Base-by-base conservation (phyloP, 2,113 vertebrate genomes). In the Isurus oxyrinchus region DNA sequence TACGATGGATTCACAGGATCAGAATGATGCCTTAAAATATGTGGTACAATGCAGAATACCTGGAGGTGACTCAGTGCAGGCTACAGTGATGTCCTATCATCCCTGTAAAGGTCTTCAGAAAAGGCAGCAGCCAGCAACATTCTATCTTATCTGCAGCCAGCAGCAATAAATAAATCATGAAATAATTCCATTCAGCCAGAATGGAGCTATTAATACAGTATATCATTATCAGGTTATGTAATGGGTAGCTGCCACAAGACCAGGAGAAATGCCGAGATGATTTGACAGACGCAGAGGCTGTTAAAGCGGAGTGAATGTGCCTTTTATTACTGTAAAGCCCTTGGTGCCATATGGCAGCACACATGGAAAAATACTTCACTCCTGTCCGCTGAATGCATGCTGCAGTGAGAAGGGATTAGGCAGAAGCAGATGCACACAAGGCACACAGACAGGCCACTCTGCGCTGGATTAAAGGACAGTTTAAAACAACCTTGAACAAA, bases 401-500 rank as follows among this genome's bases (percentile, higher is more conserved):
- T 14, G 96, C 63, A 96, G 94, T 97, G 97, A 97, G 87, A 94
- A 96, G 97, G 97, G 97, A 98, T 98, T 98, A 98, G 97, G 96
- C 96, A 91, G 97, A 0, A 97, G 97, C 98, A 98, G 97, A 97
- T 97, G 97, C 96, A 97, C 96, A 95, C 97, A 98, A 98, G 97
- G 98, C 97, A 97, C 97, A 97, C 97, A 97, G 97, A 97, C 97
- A 97, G 97, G 96, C 97, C 96, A 96, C 97, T 97, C 97, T 98
- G 97, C 97, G 97, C 97, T 97, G 25, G n/a, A 31, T 44, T 14
- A 27, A 55, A 27, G 16, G n/a, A 44, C 91, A 44, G 57, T 61
- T 10, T 66, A 96, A 96, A 96, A 96, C 97, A 96, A 97, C 97
- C 97, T 97, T 97, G 96, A 97, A 96, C 86, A 96, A 97, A 97